Evolutionary conservation across 2,797 vertebrate genomes (phyloP), one percentile per base, ranked within the genome.

Genomic region (Hoplostethus atlanticus): DNA sequence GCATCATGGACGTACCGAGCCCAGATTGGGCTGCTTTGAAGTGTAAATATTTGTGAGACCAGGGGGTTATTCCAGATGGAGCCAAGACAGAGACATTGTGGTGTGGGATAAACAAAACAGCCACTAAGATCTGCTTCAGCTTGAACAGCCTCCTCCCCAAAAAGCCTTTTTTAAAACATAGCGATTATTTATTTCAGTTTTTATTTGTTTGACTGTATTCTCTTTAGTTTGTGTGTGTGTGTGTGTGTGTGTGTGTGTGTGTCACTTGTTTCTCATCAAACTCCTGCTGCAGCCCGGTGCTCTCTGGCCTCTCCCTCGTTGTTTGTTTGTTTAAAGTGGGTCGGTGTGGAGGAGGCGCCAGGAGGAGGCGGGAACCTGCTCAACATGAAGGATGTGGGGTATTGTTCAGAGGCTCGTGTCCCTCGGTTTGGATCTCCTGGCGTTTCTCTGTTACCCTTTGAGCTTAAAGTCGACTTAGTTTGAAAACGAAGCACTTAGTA

Each of bases 1-100:
- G 97, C 97, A 96, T 93, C 94, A 91, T 51, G 71, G 84, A 77
- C 58, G 34, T 88, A 78, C 70, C 55, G 57, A 94, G 88, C 96
- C 96, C 96, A 94, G 89, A 91, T 88, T 68, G 96, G 96, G 96
- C 95, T 91, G 91, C 71, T 79, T 77, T 93, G 93, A 93, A 88
- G 73, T 97, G 96, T 98, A 97, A 96, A 98, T 94, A 97, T 95
- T 94, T 89, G 91, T 85, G 83, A 81, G 81, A 74, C 55, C 50
- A 75, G 76, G 68, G 13, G n/a, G 80, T 75, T 71, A 42, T 52
- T 56, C 67, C 64, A 77, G 53, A 61, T 12, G n/a, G 59, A 65
- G 57, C 59, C 9, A 2, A 54, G 58, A 30, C 52, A 34, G 57
- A 36, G 17, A 50, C 48, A 46, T 64, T 66, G 58, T 61, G 21